These are phyloP conservation scores for Agonopterix arenella DNA, from an alignment of 2,888 invertebrate genomes.

Conservation along the genomic window DNA sequence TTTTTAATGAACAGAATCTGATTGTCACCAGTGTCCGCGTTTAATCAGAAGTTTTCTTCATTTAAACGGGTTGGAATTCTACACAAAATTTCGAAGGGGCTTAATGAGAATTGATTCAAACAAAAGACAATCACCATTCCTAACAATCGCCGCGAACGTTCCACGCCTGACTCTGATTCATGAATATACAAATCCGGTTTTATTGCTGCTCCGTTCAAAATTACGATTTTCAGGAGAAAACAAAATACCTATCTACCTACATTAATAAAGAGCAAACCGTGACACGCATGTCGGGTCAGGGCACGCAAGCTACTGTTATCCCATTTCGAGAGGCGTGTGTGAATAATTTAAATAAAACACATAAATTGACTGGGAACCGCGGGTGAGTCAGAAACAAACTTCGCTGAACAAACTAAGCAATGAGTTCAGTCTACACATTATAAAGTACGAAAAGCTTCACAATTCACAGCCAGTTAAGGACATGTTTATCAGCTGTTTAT, in stretches of 20 bases:
- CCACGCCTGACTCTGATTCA: conserved; percentile 30
- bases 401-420: conserved; percentile 23
- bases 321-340: conserved; percentile 15
- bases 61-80: conserved; percentile 19
- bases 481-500: conserved; percentile 8
- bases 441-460: conserved; percentile 3
- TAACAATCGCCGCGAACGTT: conserved; percentile 30
- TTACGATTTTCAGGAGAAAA: conserved; percentile 31
- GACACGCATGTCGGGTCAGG: conserved; percentile 13
- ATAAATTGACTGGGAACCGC: conserved; percentile 27
- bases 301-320: conserved; percentile 18
- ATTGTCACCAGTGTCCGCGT: background rate
- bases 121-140: conserved; percentile 39
- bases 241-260: conserved; percentile 20
- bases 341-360: conserved; percentile 29
- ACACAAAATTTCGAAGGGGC: conserved; percentile 20
- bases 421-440: conserved; percentile 18
- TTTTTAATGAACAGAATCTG: too few species aligned
- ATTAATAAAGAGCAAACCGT: conserved; percentile 16
- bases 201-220: conserved; percentile 38
- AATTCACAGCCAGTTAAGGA: conserved; percentile 2
- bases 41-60: conserved; percentile 1
- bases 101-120: conserved; percentile 44
- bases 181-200: conserved; percentile 51
- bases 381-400: conserved; percentile 16